Conservation (phyloP, 2,888 invertebrate species). For the Pandemis cinnamomeana region DNA sequence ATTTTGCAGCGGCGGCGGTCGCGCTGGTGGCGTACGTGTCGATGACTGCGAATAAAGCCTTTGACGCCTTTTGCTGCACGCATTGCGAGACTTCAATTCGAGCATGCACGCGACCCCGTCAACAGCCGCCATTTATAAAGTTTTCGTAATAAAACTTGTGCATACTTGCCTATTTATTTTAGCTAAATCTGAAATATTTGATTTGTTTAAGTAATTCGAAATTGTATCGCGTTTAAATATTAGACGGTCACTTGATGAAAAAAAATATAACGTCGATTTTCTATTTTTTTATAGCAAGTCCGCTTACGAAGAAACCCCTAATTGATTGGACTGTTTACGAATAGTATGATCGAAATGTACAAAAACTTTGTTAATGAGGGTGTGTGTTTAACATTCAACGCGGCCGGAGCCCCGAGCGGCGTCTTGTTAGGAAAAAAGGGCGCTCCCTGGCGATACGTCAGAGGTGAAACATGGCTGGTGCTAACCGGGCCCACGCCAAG, state of each 20-base stretch:
- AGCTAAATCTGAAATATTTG: background rate
- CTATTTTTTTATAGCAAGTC: background rate
- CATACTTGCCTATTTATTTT: background rate
- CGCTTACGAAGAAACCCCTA: background rate
- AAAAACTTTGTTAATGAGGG: slow-evolving; percentile 52
- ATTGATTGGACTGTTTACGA: slow-evolving; percentile 17
- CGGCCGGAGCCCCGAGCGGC: slow-evolving; percentile 51
- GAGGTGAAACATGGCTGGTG: slow-evolving; percentile 59
- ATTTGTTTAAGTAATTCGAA: background rate
- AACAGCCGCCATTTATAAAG: slow-evolving; percentile 42
- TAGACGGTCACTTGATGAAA: too few relatives aligned
- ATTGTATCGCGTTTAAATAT: too few relatives aligned
- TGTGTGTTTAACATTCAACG: slow-evolving; percentile 69
- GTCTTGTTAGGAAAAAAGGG: slow-evolving; percentile 64
- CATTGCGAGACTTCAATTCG: slow-evolving; percentile 74
- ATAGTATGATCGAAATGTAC: slow-evolving; percentile 30
- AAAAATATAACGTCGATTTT: too few relatives aligned
- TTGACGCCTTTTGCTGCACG: slow-evolving; percentile 76
- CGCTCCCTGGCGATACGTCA: slow-evolving; percentile 60
- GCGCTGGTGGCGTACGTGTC: slow-evolving; percentile 66
- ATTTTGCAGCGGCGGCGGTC: slow-evolving; percentile 51
- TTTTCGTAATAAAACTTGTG: slow-evolving; percentile 17
- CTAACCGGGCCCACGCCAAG: background rate
- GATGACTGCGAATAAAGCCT: slow-evolving; percentile 76
- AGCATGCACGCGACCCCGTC: slow-evolving; percentile 64